phyloP scores from a whole-genome alignment of 2,113 vertebrate species.

The Actinemys pallida region DNA sequence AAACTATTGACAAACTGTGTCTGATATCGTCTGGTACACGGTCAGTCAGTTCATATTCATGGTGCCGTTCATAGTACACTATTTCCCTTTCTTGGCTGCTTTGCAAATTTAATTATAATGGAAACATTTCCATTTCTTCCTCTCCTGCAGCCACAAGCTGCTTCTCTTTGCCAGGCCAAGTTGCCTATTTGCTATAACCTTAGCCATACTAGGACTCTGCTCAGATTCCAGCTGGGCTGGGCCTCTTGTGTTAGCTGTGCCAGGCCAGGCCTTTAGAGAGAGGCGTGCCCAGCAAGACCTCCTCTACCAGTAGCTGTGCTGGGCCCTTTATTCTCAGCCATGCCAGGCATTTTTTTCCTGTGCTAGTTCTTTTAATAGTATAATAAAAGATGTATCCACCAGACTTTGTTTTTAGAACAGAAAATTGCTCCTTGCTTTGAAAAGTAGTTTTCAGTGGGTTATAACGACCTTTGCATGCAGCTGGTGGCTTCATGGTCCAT shows the following conservation, averaged over 20 bases:
- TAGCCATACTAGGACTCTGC: background rate
- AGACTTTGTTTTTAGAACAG: background rate
- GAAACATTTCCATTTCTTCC: fast-evolving
- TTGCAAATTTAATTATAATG: fast-evolving
- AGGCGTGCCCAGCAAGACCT: background rate
- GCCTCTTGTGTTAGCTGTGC: background rate
- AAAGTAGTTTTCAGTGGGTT: background rate
- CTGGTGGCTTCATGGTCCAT: background rate
- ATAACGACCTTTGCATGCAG: background rate
- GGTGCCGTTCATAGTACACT: background rate
- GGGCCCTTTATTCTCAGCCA: background rate
- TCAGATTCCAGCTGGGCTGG: fast-evolving
- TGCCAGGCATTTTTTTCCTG: background rate
- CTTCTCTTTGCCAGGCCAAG: background rate
- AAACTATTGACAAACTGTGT: background rate
- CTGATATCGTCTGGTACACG: fast-evolving
- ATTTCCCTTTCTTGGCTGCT: fast-evolving
- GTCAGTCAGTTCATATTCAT: background rate
- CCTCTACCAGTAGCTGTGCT: fast-evolving
- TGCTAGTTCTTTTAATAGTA: fast-evolving
- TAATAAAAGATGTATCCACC: fast-evolving
- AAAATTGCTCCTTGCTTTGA: fast-evolving
- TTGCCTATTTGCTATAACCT: background rate
- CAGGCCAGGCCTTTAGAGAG: background rate
- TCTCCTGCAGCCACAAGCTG: background rate